Evolutionary conservation across 2,113 vertebrate genomes (phyloP), one percentile per base, ranked within the genome.

Genomic region (Varanus komodoensis): DNA sequence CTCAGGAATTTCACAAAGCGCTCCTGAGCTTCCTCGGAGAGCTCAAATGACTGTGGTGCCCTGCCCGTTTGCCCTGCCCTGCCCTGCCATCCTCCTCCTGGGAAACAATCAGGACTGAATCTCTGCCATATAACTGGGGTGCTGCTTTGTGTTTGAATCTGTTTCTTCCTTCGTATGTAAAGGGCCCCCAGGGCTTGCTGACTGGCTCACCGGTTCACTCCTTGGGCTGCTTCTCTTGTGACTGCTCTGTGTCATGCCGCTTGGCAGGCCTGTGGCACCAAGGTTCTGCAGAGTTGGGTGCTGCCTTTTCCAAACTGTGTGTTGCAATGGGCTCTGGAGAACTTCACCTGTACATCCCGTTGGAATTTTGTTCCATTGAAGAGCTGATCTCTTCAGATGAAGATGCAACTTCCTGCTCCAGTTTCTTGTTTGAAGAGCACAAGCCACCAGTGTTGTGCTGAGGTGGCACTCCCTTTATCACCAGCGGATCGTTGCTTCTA

Each of bases 1-100:
- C 98, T 0, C 92, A 95, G n/a, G 98, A 98, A 86, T 99, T 99
- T 95, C 99, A 99, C 93, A 96, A 92, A 50, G 98, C 95, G 29
- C 95, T 99, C 90, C 97, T 99, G 21, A 95, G 96, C 90, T 99
- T 99, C 94, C 98, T 99, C 61, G 95, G 81, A 92, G 98, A 96
- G 89, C 95, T 99, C 79, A 92, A 96, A 50, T 96, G 95, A 97
- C 67, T 25, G 1, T 4, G 1, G 6, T 57, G 27, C 50, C 34
- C 44, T 61, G 21, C 67, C 67, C 82, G 48, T 9, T 34, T 73
- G 67, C 69, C n/a, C 78, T 68, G 48, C 79, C n/a, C 21, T 74
- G 11, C 44, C 89, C 74, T 69, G 29, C 38, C n/a, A 2, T 34
- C 61, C 14, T 68, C 75, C 52, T 38, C n/a, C 29, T 8, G 57